phyloP scores from a whole-genome alignment of 2,888 invertebrate species.

The Acanthopleura granulata region DNA sequence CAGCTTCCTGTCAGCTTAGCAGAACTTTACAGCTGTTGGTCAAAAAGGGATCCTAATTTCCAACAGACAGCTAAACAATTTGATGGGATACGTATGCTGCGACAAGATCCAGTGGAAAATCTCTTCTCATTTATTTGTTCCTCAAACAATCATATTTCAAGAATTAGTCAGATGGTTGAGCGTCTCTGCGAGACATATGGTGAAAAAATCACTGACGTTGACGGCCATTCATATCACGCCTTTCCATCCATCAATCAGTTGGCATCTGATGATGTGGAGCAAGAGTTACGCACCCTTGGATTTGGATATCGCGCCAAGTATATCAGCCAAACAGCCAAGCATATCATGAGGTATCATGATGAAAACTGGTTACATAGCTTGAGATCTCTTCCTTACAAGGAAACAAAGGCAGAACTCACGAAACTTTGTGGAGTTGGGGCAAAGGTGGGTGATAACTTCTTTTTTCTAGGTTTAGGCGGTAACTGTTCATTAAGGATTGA shows the following conservation, averaged over 20 bases:
- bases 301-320: conserved; percentile 76
- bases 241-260: conserved; percentile 79
- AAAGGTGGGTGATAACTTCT: conserved; percentile 77
- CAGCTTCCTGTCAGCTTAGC: conserved; percentile 80
- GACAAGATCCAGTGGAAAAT: conserved; percentile 93
- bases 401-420: conserved; percentile 82
- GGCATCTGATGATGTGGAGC: conserved; percentile 76
- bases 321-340: conserved; percentile 58
- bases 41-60: conserved; percentile 81
- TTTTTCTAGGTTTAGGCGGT: not conserved
- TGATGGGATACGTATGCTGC: conserved; percentile 87
- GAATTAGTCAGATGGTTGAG: conserved; percentile 92
- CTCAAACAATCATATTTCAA: conserved; percentile 92
- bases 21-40: conserved; percentile 84
- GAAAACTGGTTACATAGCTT: conserved; percentile 81
- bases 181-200: conserved; percentile 88
- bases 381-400: conserved; percentile 75
- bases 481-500: not conserved
- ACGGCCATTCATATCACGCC: conserved; percentile 78
- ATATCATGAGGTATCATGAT: conserved; percentile 78
- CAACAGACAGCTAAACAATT: conserved; percentile 76
- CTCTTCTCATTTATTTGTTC: conserved; percentile 97
- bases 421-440: conserved; percentile 91
- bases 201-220: conserved; percentile 77
- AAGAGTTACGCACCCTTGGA: conserved; percentile 76